Evolutionary conservation across 2,888 invertebrate species (phyloP).

Genomic region (Dascillus cervinus): DNA sequence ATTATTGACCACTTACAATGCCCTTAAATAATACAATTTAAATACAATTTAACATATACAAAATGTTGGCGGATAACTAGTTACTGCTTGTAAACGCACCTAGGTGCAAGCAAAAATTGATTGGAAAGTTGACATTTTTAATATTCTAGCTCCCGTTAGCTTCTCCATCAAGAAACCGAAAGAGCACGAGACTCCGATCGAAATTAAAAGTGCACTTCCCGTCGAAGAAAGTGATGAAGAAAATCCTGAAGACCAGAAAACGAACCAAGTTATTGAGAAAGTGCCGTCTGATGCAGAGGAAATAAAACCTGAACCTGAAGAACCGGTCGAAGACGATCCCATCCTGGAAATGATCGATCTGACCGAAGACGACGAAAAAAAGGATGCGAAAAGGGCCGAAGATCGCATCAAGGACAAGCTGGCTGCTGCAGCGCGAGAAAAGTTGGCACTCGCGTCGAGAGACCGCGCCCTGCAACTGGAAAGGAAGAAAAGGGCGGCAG

Average conservation of each 20-base stretch:
- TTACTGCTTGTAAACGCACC: no score
- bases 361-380: constrained; percentile 50
- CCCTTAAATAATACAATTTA: no score
- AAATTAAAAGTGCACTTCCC: constrained; percentile 63
- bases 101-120: no score
- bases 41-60: no score
- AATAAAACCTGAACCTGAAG: constrained; percentile 8
- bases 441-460: no score
- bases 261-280: constrained; percentile 1
- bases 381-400: constrained; percentile 39
- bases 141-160: constrained; percentile 71
- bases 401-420: constrained; percentile 53
- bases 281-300: constrained; percentile 5
- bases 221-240: constrained; percentile 71
- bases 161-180: constrained; percentile 81
- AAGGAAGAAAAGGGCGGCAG: constrained; percentile 72
- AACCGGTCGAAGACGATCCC: constrained; percentile 30
- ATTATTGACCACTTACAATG: no score
- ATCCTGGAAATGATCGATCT: constrained; percentile 52
- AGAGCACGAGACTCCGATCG: constrained; percentile 44
- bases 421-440: constrained; percentile 48
- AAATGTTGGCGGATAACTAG: no score
- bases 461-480: constrained; percentile 67
- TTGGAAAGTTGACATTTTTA: no score
- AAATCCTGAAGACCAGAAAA: constrained; percentile 29